A percentile compares a stretch with the other conserved stretches of the same genome.
phyloP scores from a whole-genome alignment of 2,888 invertebrate genomes.

The Platynereis dumerilii region DNA sequence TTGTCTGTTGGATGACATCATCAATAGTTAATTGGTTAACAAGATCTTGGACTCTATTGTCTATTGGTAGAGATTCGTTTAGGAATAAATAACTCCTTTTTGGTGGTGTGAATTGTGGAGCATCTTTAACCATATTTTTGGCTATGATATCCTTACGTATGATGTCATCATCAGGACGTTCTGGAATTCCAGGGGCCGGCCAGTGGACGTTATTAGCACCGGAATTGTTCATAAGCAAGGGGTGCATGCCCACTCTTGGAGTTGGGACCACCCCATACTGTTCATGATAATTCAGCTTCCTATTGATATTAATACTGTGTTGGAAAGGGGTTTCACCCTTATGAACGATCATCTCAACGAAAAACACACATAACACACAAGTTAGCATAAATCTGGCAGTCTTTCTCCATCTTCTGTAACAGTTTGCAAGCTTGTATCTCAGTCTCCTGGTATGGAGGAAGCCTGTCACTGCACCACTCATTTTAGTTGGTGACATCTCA shows the following conservation, averaged over 20 bases:
- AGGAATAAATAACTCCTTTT: constrained; percentile 45
- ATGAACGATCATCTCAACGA: constrained; percentile 5
- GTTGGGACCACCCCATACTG: not conserved
- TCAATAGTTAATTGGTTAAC: constrained; percentile 46
- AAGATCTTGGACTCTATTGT: constrained; percentile 50
- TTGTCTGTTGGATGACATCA: constrained; percentile 49
- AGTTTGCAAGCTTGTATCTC: not conserved
- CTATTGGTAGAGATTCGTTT: constrained; percentile 51
- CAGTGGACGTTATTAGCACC: not conserved
- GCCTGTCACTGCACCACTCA: not conserved
- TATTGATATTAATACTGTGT: not conserved
- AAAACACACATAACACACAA: not conserved
- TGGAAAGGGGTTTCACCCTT: not conserved
- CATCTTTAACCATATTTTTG: no score
- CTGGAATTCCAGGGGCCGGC: not conserved
- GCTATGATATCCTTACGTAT: not conserved
- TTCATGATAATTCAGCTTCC: not conserved
- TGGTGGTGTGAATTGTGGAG: not conserved
- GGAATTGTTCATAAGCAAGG: not conserved
- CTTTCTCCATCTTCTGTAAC: not conserved
- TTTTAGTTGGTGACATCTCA: no score
- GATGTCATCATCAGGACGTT: not conserved
- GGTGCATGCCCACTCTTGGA: not conserved
- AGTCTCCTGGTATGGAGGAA: not conserved
- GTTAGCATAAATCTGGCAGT: not conserved